Evolutionary conservation across 2,113 vertebrate species (phyloP), one percentile per base, ranked within the genome.

Genomic region (Phainopepla nitens): DNA sequence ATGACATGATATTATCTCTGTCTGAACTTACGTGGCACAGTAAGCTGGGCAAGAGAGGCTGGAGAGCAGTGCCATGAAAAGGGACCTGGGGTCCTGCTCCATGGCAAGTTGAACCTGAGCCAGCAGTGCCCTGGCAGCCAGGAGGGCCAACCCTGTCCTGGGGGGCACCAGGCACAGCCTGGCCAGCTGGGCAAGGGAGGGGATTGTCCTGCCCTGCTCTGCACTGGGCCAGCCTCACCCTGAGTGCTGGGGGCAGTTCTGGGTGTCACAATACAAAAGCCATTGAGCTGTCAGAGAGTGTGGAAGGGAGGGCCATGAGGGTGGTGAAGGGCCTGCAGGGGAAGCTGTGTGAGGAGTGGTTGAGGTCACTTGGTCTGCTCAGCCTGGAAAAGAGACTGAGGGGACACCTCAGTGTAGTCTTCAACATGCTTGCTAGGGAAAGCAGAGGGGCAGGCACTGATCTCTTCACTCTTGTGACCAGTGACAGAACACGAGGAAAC

Each of bases 141-240:
- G 33, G 15, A 89, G 33, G 36, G 44, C 5, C 51, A 36, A 1
- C 2, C 2, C 1, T 65, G 86, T 39, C 58, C 68, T 39, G 19
- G 15, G 35, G 21, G 22, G 1, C 27, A 65, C 33, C 58, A 80
- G 58, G 68, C 2, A 50, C 51, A 72, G 42, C 17, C 0, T 0
- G 36, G 36, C 17, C 51, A 72, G 42, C 17, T 0, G 0, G 36
- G 36, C 17, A 33, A 88, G 50, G 57, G 27, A 65, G 36, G 42
- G 35, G 29, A 19, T 28, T 65, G 31, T 65, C 36, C 76, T 0
- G 0, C 18, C 44, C 58, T 65, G 76, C 36, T 57, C 76, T 11
- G 84, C 0, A 0, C 41, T 54, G 27, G 27, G 20, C 4, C 0
- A 0, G 50, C 57, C 85, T 56, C 75, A 13, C 8, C 29, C 25